These are phyloP conservation scores for Agonopterix arenella DNA, from an alignment of 2,888 invertebrate species.

Conservation along the genomic window DNA sequence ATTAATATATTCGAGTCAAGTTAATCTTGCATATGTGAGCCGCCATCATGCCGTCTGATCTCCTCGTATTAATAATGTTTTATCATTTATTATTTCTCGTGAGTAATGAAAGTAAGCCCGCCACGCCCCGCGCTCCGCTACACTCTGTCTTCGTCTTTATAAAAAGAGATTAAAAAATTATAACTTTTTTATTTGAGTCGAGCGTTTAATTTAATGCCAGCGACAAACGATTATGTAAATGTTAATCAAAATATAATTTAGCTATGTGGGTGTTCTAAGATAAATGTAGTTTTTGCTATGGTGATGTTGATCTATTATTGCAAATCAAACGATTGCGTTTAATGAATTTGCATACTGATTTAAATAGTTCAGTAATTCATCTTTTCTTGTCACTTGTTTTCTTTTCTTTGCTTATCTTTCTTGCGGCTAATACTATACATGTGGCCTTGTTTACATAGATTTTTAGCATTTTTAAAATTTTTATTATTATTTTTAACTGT, in stretches of 20 bases:
- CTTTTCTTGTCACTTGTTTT: too few relatives aligned
- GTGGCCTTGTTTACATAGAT: too few relatives aligned
- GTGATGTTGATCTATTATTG: conserved; percentile 21
- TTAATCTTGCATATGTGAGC: conserved; percentile 53
- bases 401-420: too few relatives aligned
- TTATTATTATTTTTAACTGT: too few relatives aligned
- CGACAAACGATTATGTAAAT: conserved; percentile 58
- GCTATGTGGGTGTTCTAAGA: conserved; percentile 42
- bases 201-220: conserved; percentile 51
- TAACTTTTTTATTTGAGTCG: conserved; percentile 44
- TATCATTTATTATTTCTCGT: conserved; percentile 73
- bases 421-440: too few relatives aligned
- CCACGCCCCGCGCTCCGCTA: conserved; percentile 66
- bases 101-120: conserved; percentile 73
- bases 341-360: conserved; percentile 7
- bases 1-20: conserved; percentile 67
- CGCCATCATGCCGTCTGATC: conserved; percentile 64
- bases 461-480: too few relatives aligned
- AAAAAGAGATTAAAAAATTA: conserved; percentile 54
- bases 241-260: conserved; percentile 26
- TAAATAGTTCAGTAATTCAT: not conserved
- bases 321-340: conserved; percentile 18
- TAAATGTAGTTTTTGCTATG: conserved; percentile 24
- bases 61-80: conserved; percentile 73
- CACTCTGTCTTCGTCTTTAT: conserved; percentile 69